Evolutionary conservation across 2,888 invertebrate species (phyloP).

Genomic region (Apotomis capreana): DNA sequence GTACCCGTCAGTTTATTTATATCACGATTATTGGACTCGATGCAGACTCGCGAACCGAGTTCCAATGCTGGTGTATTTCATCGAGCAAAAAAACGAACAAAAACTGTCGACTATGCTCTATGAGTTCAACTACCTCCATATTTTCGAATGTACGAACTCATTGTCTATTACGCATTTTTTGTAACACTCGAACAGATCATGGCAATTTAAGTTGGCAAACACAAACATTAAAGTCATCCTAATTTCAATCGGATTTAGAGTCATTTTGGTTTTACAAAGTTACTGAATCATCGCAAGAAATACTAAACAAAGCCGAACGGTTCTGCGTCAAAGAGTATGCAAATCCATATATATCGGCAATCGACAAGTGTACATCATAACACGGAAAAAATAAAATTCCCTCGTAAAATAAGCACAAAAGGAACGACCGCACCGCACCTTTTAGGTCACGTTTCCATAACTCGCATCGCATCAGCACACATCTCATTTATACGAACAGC

Average conservation of each 20-base stretch:
- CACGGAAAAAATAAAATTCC: constrained; percentile 62
- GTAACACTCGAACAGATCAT: constrained; percentile 72
- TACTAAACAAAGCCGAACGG: constrained; percentile 49
- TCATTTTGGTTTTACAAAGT: constrained; percentile 27
- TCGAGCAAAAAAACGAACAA: constrained; percentile 64
- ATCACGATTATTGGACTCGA: constrained; percentile 31
- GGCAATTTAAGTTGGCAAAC: constrained; percentile 62
- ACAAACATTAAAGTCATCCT: constrained; percentile 46
- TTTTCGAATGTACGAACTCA: constrained; percentile 78
- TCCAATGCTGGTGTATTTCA: constrained; percentile 65
- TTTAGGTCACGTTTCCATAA: constrained; percentile 47
- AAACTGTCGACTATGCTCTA: constrained; percentile 72
- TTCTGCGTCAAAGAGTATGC: constrained; percentile 69
- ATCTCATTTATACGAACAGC: constrained; percentile 22
- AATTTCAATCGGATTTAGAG: constrained; percentile 45
- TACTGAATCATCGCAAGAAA: constrained; percentile 37
- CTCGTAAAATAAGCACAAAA: constrained; percentile 58
- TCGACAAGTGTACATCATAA: constrained; percentile 67
- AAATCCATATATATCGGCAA: constrained; percentile 56
- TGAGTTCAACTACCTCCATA: constrained; percentile 75
- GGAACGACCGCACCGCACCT: constrained; percentile 54
- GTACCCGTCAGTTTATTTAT: constrained; percentile 35
- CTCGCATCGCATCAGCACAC: constrained; percentile 26
- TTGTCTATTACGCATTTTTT: constrained; percentile 75
- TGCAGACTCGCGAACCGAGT: constrained; percentile 51